These are phyloP conservation scores for Neodiprion lecontei DNA, from an alignment of 1,140 invertebrate genomes.

Conservation along the genomic window DNA sequence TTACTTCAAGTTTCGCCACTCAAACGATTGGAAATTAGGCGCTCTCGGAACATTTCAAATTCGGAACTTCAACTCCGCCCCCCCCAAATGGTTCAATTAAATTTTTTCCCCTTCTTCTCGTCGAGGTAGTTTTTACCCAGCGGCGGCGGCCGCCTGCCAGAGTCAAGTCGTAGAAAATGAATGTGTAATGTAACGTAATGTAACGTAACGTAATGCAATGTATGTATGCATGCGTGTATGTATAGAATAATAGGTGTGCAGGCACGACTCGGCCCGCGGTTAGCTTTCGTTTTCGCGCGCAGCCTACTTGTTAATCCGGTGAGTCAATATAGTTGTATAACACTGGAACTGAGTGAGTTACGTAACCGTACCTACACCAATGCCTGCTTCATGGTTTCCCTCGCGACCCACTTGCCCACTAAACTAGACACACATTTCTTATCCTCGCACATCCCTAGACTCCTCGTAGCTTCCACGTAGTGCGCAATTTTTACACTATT, in stretches of 20 bases:
- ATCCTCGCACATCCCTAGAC: slow-evolving; percentile 49
- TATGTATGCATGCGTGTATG: not conserved
- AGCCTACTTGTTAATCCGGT: slow-evolving; percentile 63
- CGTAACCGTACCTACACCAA: slow-evolving; percentile 38
- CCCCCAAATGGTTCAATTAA: too few species aligned
- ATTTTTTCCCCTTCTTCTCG: too few species aligned
- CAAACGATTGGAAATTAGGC: too few species aligned
- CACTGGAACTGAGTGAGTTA: slow-evolving; percentile 55
- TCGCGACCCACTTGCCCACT: slow-evolving; percentile 66
- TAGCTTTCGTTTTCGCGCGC: slow-evolving; percentile 62
- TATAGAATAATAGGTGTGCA: not conserved
- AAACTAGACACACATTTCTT: slow-evolving; percentile 67
- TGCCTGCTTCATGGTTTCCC: slow-evolving; percentile 49
- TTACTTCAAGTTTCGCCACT: too few species aligned
- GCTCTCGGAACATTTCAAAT: too few species aligned
- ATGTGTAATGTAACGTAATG: too few species aligned
- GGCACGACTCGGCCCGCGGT: not conserved
- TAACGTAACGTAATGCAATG: too few species aligned
- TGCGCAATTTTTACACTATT: not conserved
- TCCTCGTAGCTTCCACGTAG: not conserved
- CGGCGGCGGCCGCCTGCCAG: too few species aligned
- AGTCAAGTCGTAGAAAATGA: too few species aligned
- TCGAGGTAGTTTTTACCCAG: too few species aligned
- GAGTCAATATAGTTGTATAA: slow-evolving; percentile 63
- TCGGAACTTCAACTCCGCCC: too few species aligned